Evolutionary conservation across 2,113 vertebrate species (phyloP).

Genomic region (Ia io): DNA sequence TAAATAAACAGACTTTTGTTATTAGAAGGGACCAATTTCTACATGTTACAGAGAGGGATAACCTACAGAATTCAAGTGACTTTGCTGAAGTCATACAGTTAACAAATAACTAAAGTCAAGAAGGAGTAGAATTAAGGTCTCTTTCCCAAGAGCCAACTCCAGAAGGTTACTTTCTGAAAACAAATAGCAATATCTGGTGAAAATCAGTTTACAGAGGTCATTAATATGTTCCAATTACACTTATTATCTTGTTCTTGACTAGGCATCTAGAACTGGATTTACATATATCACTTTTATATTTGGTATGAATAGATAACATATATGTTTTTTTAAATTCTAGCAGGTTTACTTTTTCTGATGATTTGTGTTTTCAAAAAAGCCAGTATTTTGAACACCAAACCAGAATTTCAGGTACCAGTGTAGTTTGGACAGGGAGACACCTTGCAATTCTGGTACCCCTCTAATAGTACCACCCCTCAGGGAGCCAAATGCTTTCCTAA

Average conservation of each 20-base stretch:
- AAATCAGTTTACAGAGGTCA: conserved; percentile 63
- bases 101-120: conserved; percentile 4
- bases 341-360: not conserved
- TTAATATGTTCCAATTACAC: not conserved
- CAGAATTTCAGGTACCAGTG: not conserved
- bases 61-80: conserved; percentile 8
- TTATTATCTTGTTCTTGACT: not conserved
- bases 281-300: conserved; percentile 28
- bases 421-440: not conserved
- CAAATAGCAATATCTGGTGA: conserved; percentile 37
- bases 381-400: not conserved
- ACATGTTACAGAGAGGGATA: not conserved
- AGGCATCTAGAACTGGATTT: not conserved
- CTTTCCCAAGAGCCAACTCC: not conserved
- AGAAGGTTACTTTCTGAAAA: conserved; percentile 58
- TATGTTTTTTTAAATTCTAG: not conserved
- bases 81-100: not conserved
- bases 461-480: not conserved
- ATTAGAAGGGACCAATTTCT: not conserved
- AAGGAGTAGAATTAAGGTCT: not conserved
- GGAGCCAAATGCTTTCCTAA: not conserved
- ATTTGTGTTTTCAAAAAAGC: not conserved
- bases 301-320: not conserved
- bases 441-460: not conserved
- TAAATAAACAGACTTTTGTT: not conserved